phyloP scores from a whole-genome alignment of 2,888 invertebrate species.

The Argyresthia goedartella region DNA sequence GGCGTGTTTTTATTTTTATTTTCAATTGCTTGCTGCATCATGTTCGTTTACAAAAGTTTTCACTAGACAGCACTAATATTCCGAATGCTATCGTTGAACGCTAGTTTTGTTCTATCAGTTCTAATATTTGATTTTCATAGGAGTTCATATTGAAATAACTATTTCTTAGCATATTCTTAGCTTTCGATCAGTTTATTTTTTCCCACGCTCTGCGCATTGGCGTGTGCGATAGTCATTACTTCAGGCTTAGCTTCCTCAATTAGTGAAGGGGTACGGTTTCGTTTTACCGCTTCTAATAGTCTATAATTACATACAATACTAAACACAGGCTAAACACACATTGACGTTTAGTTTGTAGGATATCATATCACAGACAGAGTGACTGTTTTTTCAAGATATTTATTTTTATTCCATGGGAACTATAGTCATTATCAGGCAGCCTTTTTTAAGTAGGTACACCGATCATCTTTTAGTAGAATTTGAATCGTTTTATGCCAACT shows the following conservation, averaged over 20 bases:
- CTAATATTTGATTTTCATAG: no score
- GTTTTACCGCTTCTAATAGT: constrained; percentile 33
- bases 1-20: no score
- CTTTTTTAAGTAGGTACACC: no score
- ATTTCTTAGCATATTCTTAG: no score
- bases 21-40: no score
- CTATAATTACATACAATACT: constrained; percentile 1
- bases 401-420: not conserved
- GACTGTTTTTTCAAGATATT: not conserved
- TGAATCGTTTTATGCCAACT: no score
- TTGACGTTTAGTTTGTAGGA: not conserved
- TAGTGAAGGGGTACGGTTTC: constrained; percentile 33
- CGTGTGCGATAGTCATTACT: constrained; percentile 57
- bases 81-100: no score
- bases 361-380: not conserved
- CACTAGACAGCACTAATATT: no score
- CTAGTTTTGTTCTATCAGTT: no score
- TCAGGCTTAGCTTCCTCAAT: constrained; percentile 46
- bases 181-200: constrained; percentile 7
- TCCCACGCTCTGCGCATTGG: constrained; percentile 32
- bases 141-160: no score
- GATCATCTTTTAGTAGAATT: no score
- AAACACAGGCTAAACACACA: not conserved
- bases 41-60: no score
- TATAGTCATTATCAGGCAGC: not conserved